Base-by-base conservation (phyloP, 2,113 vertebrate species). In the Aldabrachelys gigantea region DNA sequence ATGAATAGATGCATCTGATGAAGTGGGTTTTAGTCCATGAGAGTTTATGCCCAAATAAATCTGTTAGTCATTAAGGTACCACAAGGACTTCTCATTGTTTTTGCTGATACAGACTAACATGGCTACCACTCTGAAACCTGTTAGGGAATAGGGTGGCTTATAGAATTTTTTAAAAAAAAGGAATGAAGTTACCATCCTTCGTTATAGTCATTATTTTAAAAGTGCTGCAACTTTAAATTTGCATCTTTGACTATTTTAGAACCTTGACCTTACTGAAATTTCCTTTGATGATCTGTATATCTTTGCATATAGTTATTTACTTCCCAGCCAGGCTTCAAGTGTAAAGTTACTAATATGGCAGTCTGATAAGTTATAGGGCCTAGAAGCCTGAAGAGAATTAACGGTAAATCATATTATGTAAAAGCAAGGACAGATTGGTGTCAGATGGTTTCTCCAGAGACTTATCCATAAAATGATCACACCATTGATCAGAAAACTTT, bases 341-440 rank as follows among this genome's bases (percentile, higher is more conserved):
- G 21, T n/a, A 41, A 75, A 75, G 2, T n/a, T 92, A 16, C 5
- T 53, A 31, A 2, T n/a, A 16, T 6, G 92, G 49, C 88, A 21
- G 9, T 62, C 0, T 0, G n/a, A 56, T 57, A 41, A 50, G 27
- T 10, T 75, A 3, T 25, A 47, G 31, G 0, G 0, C 56, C 84
- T 83, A 83, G 6, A 59, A 16, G 2, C 25, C 76, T 94, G 21
- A 0, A 57, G 82, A 76, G 52, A 94, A 35, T 10, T 27, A 50
- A 50, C 4, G 13, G 50, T 50, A n/a, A 84, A 27, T 19, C 9
- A 27, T 2, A 84, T 76, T 52, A 49, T 35, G 2, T 84, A 82
- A 87, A 79, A 85, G 86, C 72, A 19, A 59, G 9, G 25, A 14
- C 29, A 86, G 94, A 90, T 92, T 88, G 85, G 84, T 17, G 83